These are phyloP conservation scores for Diadophis punctatus DNA, from an alignment of 2,113 vertebrate species.

Conservation along the genomic window DNA sequence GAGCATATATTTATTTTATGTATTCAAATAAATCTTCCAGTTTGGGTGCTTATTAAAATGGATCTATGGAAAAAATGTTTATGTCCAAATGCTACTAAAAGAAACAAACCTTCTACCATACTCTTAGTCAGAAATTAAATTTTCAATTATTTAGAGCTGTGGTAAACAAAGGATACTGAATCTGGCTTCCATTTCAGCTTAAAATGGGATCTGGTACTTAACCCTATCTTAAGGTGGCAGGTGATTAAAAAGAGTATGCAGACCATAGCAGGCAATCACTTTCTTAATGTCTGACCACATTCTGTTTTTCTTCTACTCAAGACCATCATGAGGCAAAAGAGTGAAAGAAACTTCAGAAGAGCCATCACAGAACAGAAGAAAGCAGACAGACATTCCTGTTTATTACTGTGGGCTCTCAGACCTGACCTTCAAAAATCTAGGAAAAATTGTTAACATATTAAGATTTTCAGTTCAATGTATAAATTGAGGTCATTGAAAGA, in stretches of 20 bases:
- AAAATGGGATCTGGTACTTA: not conserved
- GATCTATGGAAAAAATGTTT: not conserved
- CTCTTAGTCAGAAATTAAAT: not conserved
- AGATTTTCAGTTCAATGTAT: not conserved
- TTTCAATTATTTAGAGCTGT: slow-evolving; percentile 3
- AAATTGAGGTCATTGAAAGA: not conserved
- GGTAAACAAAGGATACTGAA: not conserved
- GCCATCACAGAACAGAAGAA: not conserved
- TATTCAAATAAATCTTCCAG: slow-evolving; percentile 17
- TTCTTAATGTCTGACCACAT: not conserved
- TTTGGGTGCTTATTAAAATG: not conserved
- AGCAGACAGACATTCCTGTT: not conserved
- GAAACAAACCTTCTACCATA: not conserved
- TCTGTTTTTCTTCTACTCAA: not conserved
- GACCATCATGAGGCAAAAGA: not conserved
- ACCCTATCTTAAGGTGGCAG: too few species aligned
- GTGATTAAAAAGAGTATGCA: not conserved
- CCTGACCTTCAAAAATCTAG: not conserved
- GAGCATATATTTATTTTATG: slow-evolving; percentile 9
- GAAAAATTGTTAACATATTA: not conserved
- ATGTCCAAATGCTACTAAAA: slow-evolving; percentile 5
- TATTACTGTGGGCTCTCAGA: not conserved
- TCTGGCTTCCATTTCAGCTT: not conserved
- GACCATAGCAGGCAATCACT: not conserved
- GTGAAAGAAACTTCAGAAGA: not conserved